Evolutionary conservation across 2,797 vertebrate genomes (phyloP).

Genomic region (Falco biarmicus): DNA sequence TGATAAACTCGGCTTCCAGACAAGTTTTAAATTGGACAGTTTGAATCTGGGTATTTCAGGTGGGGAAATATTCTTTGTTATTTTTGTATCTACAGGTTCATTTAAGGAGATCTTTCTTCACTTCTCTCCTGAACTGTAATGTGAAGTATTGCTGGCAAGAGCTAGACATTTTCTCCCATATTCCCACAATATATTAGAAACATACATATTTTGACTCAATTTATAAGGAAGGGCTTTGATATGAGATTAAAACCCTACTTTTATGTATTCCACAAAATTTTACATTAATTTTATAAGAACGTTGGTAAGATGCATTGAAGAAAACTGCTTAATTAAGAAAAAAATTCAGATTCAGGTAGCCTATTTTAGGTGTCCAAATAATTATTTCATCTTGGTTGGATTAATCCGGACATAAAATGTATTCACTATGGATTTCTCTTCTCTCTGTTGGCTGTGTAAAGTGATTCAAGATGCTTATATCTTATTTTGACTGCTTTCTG

Average conservation of each 20-base stretch:
- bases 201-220: background rate
- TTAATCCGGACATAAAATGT: background rate
- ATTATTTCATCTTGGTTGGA: background rate
- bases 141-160: background rate
- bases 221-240: background rate
- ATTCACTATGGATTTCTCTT: background rate
- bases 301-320: background rate
- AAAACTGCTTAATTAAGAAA: background rate
- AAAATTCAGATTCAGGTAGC: background rate
- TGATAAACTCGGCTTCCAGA: constrained; percentile 12
- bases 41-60: constrained; percentile 3
- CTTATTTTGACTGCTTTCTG: background rate
- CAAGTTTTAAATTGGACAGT: background rate
- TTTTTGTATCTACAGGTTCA: background rate
- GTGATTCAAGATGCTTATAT: background rate
- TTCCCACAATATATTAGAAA: background rate
- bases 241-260: background rate
- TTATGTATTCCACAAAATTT: background rate
- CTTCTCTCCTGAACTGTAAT: background rate
- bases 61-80: background rate
- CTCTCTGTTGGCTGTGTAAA: background rate
- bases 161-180: background rate
- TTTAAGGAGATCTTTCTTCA: constrained; percentile 6
- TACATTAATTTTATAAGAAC: background rate
- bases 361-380: background rate